Conservation (phyloP, 1,140 invertebrate genomes). For the Amphibalanus amphitrite region DNA sequence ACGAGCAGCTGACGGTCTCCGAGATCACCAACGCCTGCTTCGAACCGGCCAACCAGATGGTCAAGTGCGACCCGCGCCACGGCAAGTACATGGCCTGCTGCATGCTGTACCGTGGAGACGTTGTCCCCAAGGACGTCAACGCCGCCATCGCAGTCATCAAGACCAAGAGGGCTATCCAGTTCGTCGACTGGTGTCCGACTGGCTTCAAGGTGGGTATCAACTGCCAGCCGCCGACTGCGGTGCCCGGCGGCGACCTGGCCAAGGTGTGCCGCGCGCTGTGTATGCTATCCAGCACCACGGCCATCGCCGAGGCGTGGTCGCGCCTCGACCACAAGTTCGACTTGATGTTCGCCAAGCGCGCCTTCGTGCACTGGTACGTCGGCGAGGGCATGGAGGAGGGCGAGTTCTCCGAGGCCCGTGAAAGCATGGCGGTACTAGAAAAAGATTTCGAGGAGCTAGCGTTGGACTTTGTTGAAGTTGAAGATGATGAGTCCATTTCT, state of each 20-base stretch:
- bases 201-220: too few relatives aligned
- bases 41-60: too few relatives aligned
- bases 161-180: constrained; percentile 22
- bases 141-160: too few relatives aligned
- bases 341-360: too few relatives aligned
- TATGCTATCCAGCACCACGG: constrained; percentile 51
- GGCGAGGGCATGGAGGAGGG: constrained; percentile 74
- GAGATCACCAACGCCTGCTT: too few relatives aligned
- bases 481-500: constrained; percentile 23
- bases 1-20: too few relatives aligned
- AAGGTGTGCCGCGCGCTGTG: constrained; percentile 36
- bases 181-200: too few relatives aligned
- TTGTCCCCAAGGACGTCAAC: too few relatives aligned
- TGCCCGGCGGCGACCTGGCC: constrained; percentile 37
- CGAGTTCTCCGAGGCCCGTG: constrained; percentile 66
- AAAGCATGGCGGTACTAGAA: constrained; percentile 63
- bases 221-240: constrained; percentile 39
- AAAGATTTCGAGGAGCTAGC: constrained; percentile 67
- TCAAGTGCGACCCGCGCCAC: too few relatives aligned
- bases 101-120: too few relatives aligned
- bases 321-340: constrained; percentile 47
- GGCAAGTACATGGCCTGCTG: too few relatives aligned
- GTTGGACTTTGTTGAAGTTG: constrained; percentile 35
- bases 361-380: too few relatives aligned
- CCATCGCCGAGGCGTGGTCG: constrained; percentile 59